Evolutionary conservation across 2,888 invertebrate species (phyloP), one percentile per base, ranked within the genome.

Genomic region (Amphipoea lucens): DNA sequence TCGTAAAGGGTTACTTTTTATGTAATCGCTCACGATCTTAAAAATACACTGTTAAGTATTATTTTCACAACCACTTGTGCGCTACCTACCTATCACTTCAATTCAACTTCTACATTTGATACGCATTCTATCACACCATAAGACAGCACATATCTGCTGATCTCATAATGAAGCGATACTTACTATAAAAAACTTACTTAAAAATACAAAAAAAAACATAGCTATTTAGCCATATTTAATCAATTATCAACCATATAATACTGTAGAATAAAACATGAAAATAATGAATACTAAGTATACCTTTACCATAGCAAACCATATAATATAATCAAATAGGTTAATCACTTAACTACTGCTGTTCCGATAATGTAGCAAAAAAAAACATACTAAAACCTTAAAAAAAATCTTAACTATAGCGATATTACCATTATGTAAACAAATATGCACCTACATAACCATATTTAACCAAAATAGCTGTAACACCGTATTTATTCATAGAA

Each of bases 401-500:
- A 42, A 42, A 23, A 4, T n/a, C 3, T 23, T 65, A 65, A 36
- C 45, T 20, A 57, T 76, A 66, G 12, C n/a, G 5, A 29, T 76
- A n/a, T 36, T 65, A 65, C 63, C 17, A 63, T 17, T 65, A 20
- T 14, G 11, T n/a, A 45, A 74, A 36, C 29, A 57, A 71, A 57
- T 74, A 60, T 36, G 48, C 1, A 76, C n/a, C 4, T n/a, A 17
- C 5, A 1, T 45, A 3, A 3, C n/a, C 12, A 45, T 45, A 60
- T 76, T 65, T 51, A 54, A 54, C 23, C 36, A 45, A 75, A n/a
- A n/a, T 66, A 75, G 36, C 65, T 65, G 5, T 65, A 75, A 57
- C 23, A 54, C 60, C 12, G 17, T 60, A 62, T 60, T 73, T 42
- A 76, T 29, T 7, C 45, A 48, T 29, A 48, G 20, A 20, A 68